A percentile compares a stretch with the other conserved stretches of the same genome.
Conservation (phyloP, 2,797 vertebrate species). For the Phyllotis vaccarum region DNA sequence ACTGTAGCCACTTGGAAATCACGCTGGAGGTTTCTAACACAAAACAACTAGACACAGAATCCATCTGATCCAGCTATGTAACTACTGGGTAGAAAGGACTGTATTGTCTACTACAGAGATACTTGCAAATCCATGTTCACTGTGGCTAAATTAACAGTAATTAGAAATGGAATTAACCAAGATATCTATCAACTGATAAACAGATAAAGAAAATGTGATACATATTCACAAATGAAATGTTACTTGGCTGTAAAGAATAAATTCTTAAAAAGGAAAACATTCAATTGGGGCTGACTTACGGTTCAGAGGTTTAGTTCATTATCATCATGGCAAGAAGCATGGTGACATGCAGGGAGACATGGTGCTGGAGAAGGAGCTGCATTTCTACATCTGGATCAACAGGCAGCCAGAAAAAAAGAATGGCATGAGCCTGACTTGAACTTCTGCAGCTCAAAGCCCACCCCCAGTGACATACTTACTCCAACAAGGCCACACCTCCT, state of each 20-base stretch:
- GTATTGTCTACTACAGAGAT: neutral
- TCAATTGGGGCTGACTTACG: neutral
- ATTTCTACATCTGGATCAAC: neutral
- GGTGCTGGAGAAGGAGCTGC: neutral
- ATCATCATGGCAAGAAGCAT: neutral
- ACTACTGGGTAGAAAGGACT: neutral
- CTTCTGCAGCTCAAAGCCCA: neutral
- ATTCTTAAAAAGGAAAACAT: neutral
- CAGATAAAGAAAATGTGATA: neutral
- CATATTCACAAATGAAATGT: neutral
- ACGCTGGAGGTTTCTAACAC: neutral
- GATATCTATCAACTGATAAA: neutral
- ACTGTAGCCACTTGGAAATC: neutral
- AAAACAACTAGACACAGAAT: neutral
- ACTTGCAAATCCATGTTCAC: neutral
- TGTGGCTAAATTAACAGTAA: neutral
- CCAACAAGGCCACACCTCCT: neutral
- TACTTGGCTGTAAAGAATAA: neutral
- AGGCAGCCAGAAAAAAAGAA: neutral
- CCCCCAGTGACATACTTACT: neutral
- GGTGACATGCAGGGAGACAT: neutral
- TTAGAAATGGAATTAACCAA: neutral
- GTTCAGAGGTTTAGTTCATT: neutral
- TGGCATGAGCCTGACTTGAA: neutral
- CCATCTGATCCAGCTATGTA: neutral